Evolutionary conservation across 2,888 invertebrate species (phyloP).

Genomic region (Mythimna ferrago): DNA sequence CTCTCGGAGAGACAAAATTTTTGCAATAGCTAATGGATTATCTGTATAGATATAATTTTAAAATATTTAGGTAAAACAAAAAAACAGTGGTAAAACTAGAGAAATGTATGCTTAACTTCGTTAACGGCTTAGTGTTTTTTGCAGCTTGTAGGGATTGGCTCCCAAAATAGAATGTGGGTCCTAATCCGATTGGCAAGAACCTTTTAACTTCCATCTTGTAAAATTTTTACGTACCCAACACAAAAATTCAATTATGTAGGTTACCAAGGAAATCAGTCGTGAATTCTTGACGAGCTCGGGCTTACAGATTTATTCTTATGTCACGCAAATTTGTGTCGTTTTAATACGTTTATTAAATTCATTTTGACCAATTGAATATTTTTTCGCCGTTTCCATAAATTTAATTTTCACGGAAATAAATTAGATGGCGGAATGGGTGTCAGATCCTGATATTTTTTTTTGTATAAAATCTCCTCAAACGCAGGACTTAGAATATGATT

Average conservation of each 20-base stretch:
- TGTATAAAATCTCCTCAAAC: constrained; percentile 22
- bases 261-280: constrained; percentile 27
- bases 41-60: not conserved
- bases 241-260: constrained; percentile 43
- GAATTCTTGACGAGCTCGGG: constrained; percentile 20
- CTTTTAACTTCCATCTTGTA: constrained; percentile 29
- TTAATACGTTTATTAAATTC: constrained; percentile 35
- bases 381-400: constrained; percentile 39
- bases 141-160: not conserved
- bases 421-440: constrained; percentile 27
- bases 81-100: no score
- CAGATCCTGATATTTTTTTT: constrained; percentile 38
- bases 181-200: constrained; percentile 8
- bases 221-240: constrained; percentile 1
- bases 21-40: not conserved
- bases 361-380: constrained; percentile 45
- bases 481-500: constrained; percentile 14
- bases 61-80: not conserved
- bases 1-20: no score
- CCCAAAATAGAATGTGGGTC: constrained; percentile 13
- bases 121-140: constrained; percentile 5
- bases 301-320: constrained; percentile 27
- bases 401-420: constrained; percentile 53
- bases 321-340: constrained; percentile 41
- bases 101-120: not conserved